Evolutionary conservation across 2,888 invertebrate genomes (phyloP).

Genomic region (Abscondita cerata): DNA sequence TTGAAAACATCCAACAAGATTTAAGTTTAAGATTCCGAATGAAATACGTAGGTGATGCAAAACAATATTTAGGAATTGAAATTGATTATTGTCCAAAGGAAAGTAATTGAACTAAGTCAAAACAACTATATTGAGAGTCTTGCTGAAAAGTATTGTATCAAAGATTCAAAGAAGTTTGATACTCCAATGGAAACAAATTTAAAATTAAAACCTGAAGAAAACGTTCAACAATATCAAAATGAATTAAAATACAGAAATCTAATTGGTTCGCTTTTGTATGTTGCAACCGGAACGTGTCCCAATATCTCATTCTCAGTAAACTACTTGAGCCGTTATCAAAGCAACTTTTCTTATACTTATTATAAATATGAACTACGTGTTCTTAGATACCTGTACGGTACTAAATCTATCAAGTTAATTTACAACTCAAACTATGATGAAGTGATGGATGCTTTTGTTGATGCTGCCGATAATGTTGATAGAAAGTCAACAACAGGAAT

Average conservation of each 20-base stretch:
- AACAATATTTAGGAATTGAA: neutral
- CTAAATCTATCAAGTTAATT: neutral
- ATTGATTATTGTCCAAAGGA: neutral
- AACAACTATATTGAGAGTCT: neutral
- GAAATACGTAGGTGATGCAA: neutral
- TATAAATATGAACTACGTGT: neutral
- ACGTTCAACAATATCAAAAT: too few relatives aligned
- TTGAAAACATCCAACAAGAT: neutral
- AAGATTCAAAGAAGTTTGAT: neutral
- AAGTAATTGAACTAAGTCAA: neutral
- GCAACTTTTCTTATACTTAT: neutral
- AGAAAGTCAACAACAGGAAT: neutral
- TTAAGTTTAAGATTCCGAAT: neutral
- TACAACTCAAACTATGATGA: neutral
- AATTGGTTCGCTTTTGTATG: neutral
- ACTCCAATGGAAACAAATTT: neutral
- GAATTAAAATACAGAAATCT: neutral
- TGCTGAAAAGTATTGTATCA: neutral
- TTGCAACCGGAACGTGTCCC: neutral
- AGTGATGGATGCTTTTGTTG: neutral
- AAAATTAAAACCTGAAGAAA: neutral
- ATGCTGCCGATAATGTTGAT: neutral
- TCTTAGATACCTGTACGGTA: neutral
- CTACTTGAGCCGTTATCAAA: constrained; percentile 1
- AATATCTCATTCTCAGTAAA: neutral